These are phyloP conservation scores for Drosophila prosaltans DNA, from an alignment of 1,140 invertebrate genomes.

Conservation along the genomic window DNA sequence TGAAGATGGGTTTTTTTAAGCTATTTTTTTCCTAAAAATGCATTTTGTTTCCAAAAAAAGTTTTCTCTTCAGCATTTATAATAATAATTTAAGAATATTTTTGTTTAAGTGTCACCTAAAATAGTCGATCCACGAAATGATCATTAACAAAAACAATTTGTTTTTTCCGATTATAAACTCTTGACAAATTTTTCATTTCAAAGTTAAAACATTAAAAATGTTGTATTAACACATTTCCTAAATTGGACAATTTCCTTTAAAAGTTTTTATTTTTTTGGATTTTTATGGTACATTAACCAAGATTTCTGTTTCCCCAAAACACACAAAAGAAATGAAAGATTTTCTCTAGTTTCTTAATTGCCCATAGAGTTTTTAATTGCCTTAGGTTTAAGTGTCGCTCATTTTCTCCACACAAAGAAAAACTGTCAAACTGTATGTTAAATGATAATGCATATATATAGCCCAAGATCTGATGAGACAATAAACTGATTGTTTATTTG, in stretches of 20 bases:
- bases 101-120: too few relatives aligned
- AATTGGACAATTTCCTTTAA: conserved; percentile 1
- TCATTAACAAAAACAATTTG: too few relatives aligned
- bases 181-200: neutral
- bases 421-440: conserved; percentile 3
- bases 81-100: too few relatives aligned
- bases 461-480: neutral
- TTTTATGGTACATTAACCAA: conserved; percentile 18
- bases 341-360: conserved; percentile 12
- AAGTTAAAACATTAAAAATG: neutral
- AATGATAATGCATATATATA: neutral
- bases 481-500: neutral
- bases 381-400: neutral
- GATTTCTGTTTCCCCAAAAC: neutral
- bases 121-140: too few relatives aligned
- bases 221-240: conserved; percentile 19
- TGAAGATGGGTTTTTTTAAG: too few relatives aligned
- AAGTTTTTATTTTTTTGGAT: neutral
- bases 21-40: too few relatives aligned
- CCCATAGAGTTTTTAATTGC: conserved; percentile 13
- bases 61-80: too few relatives aligned
- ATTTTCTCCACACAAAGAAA: neutral
- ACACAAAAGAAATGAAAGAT: neutral
- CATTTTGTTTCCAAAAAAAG: too few relatives aligned
- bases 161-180: too few relatives aligned